phyloP scores from a whole-genome alignment of 2,113 vertebrate species.

The Neolamprologus falcicula region DNA sequence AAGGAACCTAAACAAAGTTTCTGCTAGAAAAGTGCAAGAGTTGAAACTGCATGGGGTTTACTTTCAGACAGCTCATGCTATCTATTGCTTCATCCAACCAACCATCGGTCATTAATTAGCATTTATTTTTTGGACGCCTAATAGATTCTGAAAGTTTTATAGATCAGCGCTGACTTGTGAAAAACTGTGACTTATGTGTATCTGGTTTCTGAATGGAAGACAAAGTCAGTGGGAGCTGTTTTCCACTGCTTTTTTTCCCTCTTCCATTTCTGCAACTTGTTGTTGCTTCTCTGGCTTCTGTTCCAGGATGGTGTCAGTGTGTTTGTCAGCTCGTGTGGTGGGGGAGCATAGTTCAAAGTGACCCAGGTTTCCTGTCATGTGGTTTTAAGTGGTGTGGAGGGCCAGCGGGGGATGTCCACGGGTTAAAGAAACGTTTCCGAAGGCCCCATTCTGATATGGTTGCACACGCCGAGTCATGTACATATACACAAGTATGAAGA shows the following conservation, averaged over 20 bases:
- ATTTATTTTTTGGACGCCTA: neutral
- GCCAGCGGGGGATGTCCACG: conserved; percentile 54
- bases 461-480: neutral
- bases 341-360: conserved; percentile 54
- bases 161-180: neutral
- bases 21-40: neutral
- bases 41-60: neutral
- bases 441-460: conserved; percentile 39
- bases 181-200: neutral
- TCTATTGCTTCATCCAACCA: neutral
- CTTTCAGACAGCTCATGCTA: neutral
- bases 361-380: conserved; percentile 65
- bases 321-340: conserved; percentile 8
- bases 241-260: neutral
- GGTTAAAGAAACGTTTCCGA: conserved; percentile 63
- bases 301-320: neutral
- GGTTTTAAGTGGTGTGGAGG: conserved; percentile 67
- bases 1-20: neutral
- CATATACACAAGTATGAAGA: neutral
- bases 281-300: neutral
- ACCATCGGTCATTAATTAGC: neutral
- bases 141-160: neutral
- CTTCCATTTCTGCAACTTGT: neutral
- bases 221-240: neutral
- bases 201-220: neutral